phyloP scores from a whole-genome alignment of 2,797 vertebrate species.

The Vultur gryphus region DNA sequence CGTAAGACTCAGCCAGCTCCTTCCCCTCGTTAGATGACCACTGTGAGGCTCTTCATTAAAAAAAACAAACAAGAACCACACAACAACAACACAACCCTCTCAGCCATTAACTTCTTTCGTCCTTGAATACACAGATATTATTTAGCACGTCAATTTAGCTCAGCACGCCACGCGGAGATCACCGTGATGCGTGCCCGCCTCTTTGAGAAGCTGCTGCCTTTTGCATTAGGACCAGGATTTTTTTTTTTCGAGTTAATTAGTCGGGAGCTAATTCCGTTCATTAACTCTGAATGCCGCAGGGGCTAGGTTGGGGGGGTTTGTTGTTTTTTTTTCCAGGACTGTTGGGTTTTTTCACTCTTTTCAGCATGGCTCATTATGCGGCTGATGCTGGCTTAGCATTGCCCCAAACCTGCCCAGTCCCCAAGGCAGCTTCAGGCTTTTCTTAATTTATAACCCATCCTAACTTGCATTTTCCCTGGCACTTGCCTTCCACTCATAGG shows the following conservation, averaged over 20 bases:
- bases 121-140: neutral
- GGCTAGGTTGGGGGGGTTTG: neutral
- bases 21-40: neutral
- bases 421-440: neutral
- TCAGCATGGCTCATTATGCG: neutral
- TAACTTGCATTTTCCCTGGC: neutral
- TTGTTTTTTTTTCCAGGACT: neutral
- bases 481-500: neutral
- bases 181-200: neutral
- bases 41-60: neutral
- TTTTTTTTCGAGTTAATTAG: constrained; percentile 8
- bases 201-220: neutral
- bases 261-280: neutral
- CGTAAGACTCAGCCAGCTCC: neutral
- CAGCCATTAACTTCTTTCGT: neutral
- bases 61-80: neutral
- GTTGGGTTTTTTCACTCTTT: neutral
- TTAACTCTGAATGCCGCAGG: constrained; percentile 8
- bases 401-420: neutral
- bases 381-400: neutral
- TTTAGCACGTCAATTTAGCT: neutral
- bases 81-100: neutral
- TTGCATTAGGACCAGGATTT: neutral
- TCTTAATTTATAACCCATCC: neutral
- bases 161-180: neutral